These are phyloP conservation scores for Ptychochromis oligacanthus DNA, from an alignment of 2,113 vertebrate genomes.

Conservation along the genomic window DNA sequence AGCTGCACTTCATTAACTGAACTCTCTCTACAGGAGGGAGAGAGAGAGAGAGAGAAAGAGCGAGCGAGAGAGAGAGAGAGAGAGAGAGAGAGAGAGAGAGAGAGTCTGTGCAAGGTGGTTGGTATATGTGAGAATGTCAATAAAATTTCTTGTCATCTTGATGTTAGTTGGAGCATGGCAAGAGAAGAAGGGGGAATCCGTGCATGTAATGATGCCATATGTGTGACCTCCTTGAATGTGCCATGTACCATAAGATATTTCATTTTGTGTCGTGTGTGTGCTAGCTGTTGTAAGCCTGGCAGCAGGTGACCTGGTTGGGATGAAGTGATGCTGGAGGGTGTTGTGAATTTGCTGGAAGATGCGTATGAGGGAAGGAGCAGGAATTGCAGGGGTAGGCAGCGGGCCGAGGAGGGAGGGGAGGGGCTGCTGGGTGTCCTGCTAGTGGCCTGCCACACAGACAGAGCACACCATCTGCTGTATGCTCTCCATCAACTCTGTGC, in stretches of 20 bases:
- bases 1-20: conserved; percentile 66
- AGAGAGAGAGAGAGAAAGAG: conserved; percentile 6
- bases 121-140: conserved; percentile 68
- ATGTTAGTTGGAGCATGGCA: conserved; percentile 56
- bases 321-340: conserved; percentile 62
- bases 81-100: conserved; percentile 7
- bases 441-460: conserved; percentile 72
- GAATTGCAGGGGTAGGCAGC: conserved; percentile 31
- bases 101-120: conserved; percentile 12
- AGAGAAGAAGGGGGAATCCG: conserved; percentile 59
- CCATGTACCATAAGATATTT: conserved; percentile 64
- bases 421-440: conserved; percentile 69
- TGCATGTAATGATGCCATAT: conserved; percentile 78
- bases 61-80: conserved; percentile 20
- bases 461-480: conserved; percentile 79
- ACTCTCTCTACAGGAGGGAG: conserved; percentile 27
- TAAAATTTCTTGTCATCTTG: conserved; percentile 69
- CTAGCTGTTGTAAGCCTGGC: conserved; percentile 51
- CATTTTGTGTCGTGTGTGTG: conserved; percentile 42
- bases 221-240: conserved; percentile 74
- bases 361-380: conserved; percentile 45
- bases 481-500: conserved; percentile 67
- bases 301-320: conserved; percentile 75
- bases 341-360: conserved; percentile 39
- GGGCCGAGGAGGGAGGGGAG: conserved; percentile 45